Percentiles rank a stretch among this genome's conserved stretches.
Evolutionary conservation across 2,113 vertebrate genomes (phyloP).

Genomic region (Nyctereutes procyonoides): DNA sequence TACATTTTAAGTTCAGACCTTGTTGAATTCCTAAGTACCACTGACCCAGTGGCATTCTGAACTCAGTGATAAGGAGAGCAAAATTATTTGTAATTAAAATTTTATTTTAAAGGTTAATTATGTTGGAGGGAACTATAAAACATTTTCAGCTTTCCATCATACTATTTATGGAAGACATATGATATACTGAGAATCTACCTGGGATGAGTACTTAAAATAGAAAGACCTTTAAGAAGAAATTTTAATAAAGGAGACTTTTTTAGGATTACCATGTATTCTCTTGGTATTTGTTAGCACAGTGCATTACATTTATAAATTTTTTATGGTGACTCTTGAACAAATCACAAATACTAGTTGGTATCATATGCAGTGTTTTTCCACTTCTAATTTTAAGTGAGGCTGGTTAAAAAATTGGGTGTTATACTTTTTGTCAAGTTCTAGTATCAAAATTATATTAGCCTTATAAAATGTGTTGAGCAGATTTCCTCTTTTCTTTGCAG

Average conservation of each 20-base stretch:
- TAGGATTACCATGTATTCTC: not conserved
- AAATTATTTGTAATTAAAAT: slow-evolving; percentile 44
- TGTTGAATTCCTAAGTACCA: slow-evolving; percentile 45
- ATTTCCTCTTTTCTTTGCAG: not conserved
- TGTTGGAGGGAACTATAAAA: not conserved
- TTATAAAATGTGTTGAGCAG: not conserved
- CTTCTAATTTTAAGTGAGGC: not conserved
- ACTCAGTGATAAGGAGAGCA: not conserved
- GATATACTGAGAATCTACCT: not conserved
- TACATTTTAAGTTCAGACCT: slow-evolving; percentile 30
- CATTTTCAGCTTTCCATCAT: not conserved
- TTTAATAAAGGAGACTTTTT: not conserved
- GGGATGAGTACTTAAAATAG: slow-evolving; percentile 4
- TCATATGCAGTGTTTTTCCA: not conserved
- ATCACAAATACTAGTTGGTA: not conserved
- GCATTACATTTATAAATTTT: not conserved
- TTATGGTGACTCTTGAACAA: not conserved
- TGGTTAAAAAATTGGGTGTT: not conserved
- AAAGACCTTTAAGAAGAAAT: not conserved
- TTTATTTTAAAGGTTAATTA: slow-evolving; percentile 39
- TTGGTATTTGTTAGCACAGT: not conserved
- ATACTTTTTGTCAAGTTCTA: not conserved
- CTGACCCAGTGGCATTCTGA: not conserved
- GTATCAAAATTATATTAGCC: not conserved
- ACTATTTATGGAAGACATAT: not conserved